phyloP scores from a whole-genome alignment of 2,888 invertebrate genomes.

The Thumatha senex region DNA sequence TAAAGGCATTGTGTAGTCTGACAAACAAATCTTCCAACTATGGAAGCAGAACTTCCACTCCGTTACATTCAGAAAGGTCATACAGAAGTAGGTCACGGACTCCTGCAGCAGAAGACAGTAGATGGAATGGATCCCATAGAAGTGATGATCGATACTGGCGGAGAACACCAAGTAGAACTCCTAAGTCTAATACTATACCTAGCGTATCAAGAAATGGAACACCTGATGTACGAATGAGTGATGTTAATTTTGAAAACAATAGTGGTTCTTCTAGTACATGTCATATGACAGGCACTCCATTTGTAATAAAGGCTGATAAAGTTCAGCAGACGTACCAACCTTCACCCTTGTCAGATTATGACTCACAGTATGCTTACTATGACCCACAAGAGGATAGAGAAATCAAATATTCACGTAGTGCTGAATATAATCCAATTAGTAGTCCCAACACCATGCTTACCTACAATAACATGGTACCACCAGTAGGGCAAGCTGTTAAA shows the following conservation, averaged over 20 bases:
- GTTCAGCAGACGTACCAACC: constrained; percentile 56
- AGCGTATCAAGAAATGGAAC: constrained; percentile 58
- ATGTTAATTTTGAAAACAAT: constrained; percentile 59
- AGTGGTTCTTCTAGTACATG: constrained; percentile 42
- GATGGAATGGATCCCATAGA: constrained; percentile 60
- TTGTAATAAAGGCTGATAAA: constrained; percentile 63
- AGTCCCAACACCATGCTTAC: constrained; percentile 45
- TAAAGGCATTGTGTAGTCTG: constrained; percentile 87
- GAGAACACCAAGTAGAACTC: constrained; percentile 64
- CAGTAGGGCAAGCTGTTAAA: constrained; percentile 48
- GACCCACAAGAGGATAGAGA: constrained; percentile 72
- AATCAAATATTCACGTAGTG: constrained; percentile 72
- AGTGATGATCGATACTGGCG: constrained; percentile 70
- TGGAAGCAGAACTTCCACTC: constrained; percentile 70
- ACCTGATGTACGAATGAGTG: constrained; percentile 63
- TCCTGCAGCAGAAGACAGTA: constrained; percentile 63
- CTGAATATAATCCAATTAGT: constrained; percentile 66
- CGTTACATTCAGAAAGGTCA: constrained; percentile 67
- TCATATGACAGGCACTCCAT: constrained; percentile 52
- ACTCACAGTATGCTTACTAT: constrained; percentile 63
- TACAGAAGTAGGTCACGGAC: constrained; percentile 71
- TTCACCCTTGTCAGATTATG: constrained; percentile 55
- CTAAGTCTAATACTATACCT: constrained; percentile 54
- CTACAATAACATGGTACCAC: constrained; percentile 44
- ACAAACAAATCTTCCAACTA: constrained; percentile 73